These are phyloP conservation scores for Sparidentex hasta DNA, from an alignment of 2,797 vertebrate genomes.

Conservation along the genomic window DNA sequence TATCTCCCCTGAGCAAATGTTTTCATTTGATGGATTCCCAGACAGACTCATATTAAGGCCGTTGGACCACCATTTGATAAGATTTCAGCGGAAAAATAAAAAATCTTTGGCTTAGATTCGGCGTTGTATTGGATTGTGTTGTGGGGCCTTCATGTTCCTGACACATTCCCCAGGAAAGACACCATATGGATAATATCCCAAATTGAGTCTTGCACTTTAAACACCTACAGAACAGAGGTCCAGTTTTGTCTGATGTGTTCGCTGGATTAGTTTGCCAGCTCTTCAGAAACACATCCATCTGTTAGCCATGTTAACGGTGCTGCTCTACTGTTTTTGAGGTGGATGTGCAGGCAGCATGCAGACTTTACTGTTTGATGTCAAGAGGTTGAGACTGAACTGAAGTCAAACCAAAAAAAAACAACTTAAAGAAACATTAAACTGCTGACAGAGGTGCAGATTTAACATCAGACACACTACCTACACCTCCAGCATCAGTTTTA, in stretches of 20 bases:
- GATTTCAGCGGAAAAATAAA: constrained; percentile 26
- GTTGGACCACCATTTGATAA: constrained; percentile 25
- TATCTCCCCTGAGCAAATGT: constrained; percentile 59
- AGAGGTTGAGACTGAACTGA: background rate
- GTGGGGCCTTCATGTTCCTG: background rate
- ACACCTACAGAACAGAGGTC: background rate
- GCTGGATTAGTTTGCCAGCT: background rate
- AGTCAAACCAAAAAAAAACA: background rate
- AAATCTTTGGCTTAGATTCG: constrained; percentile 19
- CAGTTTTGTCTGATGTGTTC: background rate
- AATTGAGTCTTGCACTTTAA: constrained; percentile 1
- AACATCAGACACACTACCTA: too few species aligned
- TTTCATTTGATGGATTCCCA: constrained; percentile 67
- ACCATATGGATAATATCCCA: background rate
- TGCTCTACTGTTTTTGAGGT: background rate
- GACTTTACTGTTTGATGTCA: background rate
- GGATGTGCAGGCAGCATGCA: too few species aligned
- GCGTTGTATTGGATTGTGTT: constrained; percentile 1
- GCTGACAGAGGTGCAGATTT: too few species aligned
- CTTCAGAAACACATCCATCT: background rate
- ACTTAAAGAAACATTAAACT: background rate
- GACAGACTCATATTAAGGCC: constrained; percentile 53
- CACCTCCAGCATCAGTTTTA: too few species aligned
- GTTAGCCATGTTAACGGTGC: background rate
- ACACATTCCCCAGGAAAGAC: background rate